Base-by-base conservation (phyloP, 2,797 vertebrate species). In the Danio kyathit region DNA sequence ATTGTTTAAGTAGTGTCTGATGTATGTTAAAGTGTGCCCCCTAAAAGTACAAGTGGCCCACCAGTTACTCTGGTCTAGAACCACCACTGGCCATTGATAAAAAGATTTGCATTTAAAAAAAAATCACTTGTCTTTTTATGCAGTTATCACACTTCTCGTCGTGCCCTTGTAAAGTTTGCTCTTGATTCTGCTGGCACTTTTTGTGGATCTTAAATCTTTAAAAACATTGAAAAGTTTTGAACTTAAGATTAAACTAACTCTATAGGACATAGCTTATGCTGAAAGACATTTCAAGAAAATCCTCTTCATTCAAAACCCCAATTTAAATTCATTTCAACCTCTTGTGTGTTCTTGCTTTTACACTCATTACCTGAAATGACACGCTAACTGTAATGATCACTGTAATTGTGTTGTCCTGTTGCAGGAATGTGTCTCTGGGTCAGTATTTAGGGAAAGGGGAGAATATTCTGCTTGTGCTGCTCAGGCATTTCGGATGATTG, bases 401-500 rank as follows among this genome's bases (percentile, higher is more conserved):
- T 17, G 7, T 60, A 29, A 19, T 11, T 64, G 41, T 79, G 29
- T 46, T 48, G 12, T n/a, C 4, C 19, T 74, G 16, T 12, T 77
- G 48, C 56, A 94, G 93, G 89, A 82, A 38, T 1, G 90, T 92
- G 76, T 90, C 86, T 60, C 87, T 94, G 81, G 89, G 86, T 48
- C 83, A 88, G 64, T 92, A 90, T 79, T 82, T 94, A 66, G 76
- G 51, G 21, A 86, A 64, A 76, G 89, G 89, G 10, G 86, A 92
- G 86, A 93, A 89, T 80, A 85, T 92, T 71, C 89, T 94, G 80
- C 90, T 95, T 82, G 92, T 95, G 51, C 88, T 95, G 61, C 90
- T 94, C 85, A 82, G 94, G 83, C 90, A 94, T 61, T 89, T 89
- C 6, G 92, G 89, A 85, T 94, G 93, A 92, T 90, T 92, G 7